Evolutionary conservation across 2,113 vertebrate species (phyloP), one percentile per base, ranked within the genome.

Genomic region (Pao palembangensis): DNA sequence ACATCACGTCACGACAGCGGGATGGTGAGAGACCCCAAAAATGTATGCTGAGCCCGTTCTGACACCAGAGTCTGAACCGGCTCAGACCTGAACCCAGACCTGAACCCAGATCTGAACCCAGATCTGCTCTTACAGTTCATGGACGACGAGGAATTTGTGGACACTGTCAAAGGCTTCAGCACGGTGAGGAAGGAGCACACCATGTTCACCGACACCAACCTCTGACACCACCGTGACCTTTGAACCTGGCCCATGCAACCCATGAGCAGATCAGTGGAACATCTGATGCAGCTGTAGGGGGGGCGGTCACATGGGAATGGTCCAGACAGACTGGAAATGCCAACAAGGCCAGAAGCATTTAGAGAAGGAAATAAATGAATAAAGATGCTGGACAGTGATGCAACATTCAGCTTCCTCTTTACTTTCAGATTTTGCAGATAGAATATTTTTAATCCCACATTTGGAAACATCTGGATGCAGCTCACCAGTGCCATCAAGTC

Each of bases 101-200:
- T 51, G 50, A n/a, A n/a, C n/a, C n/a, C n/a, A n/a, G 44, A 5
- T 17, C 15, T 5, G 7, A 47, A 3, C 50, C 50, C 50, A 51
- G 50, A 7, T 10, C 20, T 51, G 50, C 7, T 14, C 14, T 14
- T 3, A 10, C 76, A 97, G 95, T 94, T 92, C 8, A 88, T 91
- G 81, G 95, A 98, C 15, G 93, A 96, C 66, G 97, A 97, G 14
- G 95, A 96, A 64, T 93, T 98, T 54, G 91, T 96, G 14, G 95
- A 93, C 43, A 93, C 92, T 57, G 90, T 99, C 82, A 98, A 98
- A 90, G 94, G 95, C 52, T 98, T 99, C 92, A 99, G 95, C 85
- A 98, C 95, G 0, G 92, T 98, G 69, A 94, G 93, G 51, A 98
- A 99, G 79, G 94, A 98, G 62, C 96, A 96, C 76, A 98, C 96